Base-by-base conservation (phyloP, 2,113 vertebrate species). In the Nothobranchius kuhntae region DNA sequence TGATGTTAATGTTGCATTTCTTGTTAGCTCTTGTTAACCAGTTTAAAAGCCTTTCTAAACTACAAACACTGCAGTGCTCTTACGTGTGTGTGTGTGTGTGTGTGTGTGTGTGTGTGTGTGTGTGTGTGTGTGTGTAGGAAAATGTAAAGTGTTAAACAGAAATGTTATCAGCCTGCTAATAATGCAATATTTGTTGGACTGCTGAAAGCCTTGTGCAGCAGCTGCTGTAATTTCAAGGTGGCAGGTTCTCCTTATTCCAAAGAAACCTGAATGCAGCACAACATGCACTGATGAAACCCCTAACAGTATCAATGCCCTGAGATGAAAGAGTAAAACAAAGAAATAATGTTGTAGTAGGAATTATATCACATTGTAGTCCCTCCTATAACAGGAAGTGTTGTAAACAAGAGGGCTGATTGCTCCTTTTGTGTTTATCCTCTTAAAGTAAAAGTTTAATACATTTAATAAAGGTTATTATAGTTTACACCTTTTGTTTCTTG, bases 401-500 rank as follows among this genome's bases (percentile, higher is more conserved):
- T 69, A 66, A 72, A 13, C 9, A 61, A 24, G 51, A 3, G 13
- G 44, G 17, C 0, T 57, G 42, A 40, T 14, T 81, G 13, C 71
- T 65, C 64, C 53, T 72, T 73, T 56, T 71, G 26, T 75, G 15
- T 73, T 35, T 69, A 13, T 74, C 53, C 53, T 71, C 77, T 80
- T 44, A 77, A 35, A 82, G 70, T 80, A 77, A 85, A 85, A 65
- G 48, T 71, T 17, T 57, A 65, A 65, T 73, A 59, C 65, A 26
- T 71, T 17, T 57, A 65, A 65, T 73, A 59, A 72, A 26, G 26
- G 46, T 52, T 36, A 51, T 13, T 26, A 54, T 30, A 54, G 26
- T 26, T 54, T 14, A 35, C 12, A 13, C 11, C 10, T 6, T 21
- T 30, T 54, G 53, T 40, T 40, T 9, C 9, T n/a, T n/a, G 9